Evolutionary conservation across 2,888 invertebrate genomes (phyloP).

Genomic region (Drosophila affinis): DNA sequence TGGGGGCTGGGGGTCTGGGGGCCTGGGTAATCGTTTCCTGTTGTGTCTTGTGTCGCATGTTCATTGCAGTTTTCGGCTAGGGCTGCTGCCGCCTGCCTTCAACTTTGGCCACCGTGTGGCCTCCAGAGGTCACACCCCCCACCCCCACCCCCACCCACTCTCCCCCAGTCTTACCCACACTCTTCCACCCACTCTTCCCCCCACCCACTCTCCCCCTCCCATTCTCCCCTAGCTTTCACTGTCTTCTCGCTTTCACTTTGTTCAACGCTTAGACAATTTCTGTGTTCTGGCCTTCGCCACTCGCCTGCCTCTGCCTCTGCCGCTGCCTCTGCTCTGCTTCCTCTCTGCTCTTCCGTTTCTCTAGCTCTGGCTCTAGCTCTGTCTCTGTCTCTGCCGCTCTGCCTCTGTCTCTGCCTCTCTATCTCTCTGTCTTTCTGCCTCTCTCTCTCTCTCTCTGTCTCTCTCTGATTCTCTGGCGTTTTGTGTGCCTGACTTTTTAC

Average conservation of each 20-base stretch:
- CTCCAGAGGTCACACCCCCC: constrained; percentile 69
- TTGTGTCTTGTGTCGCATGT: constrained; percentile 49
- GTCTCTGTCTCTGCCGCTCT: not conserved
- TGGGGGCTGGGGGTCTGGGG: too few relatives aligned
- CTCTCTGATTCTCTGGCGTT: constrained; percentile 27
- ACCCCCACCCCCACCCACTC: too few relatives aligned
- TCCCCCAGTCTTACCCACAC: too few relatives aligned
- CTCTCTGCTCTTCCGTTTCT: not conserved
- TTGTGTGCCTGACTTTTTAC: constrained; percentile 65
- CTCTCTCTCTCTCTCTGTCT: not conserved
- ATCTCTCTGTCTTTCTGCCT: constrained; percentile 13
- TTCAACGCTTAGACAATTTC: constrained; percentile 58
- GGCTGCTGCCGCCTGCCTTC: constrained; percentile 26
- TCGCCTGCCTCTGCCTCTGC: not conserved
- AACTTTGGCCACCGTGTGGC: constrained; percentile 47
- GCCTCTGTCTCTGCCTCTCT: constrained; percentile 1
- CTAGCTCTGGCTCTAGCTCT: not conserved
- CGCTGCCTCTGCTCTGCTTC: not conserved
- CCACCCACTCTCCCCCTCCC: constrained; percentile 55
- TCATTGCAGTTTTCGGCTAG: constrained; percentile 62
- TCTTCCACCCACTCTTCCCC: too few relatives aligned
- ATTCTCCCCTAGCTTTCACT: constrained; percentile 49
- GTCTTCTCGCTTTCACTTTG: not conserved
- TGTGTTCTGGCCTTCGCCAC: constrained; percentile 46
- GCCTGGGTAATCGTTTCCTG: constrained; percentile 23